Conservation (phyloP, 2,113 vertebrate genomes). For the Pituophis catenifer region DNA sequence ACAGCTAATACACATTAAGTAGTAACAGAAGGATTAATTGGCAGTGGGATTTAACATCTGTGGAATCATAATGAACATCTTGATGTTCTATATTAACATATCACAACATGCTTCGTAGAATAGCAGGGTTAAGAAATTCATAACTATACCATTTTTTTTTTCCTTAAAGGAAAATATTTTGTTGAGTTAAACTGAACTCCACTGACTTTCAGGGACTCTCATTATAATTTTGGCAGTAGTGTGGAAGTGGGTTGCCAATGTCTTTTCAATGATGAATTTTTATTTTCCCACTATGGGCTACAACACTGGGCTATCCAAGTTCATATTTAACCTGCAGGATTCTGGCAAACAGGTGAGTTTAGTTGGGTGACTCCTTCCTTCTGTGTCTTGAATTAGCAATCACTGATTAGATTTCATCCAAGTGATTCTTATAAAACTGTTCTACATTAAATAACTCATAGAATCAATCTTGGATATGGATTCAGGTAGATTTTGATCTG, state of each 20-base stretch:
- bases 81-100: not conserved
- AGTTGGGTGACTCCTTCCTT: not conserved
- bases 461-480: not conserved
- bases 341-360: not conserved
- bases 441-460: not conserved
- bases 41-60: not conserved
- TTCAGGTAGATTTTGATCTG: not conserved
- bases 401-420: not conserved
- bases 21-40: not conserved
- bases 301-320: not conserved
- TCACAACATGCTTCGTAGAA: not conserved
- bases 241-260: not conserved
- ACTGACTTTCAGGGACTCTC: not conserved
- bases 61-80: not conserved
- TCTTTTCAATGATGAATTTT: not conserved
- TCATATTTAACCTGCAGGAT: not conserved
- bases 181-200: not conserved
- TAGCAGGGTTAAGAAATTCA: not conserved
- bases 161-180: not conserved
- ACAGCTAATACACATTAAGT: not conserved
- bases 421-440: not conserved
- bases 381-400: not conserved
- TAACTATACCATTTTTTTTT: not conserved
- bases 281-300: not conserved
- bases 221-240: not conserved